Base-by-base conservation (phyloP, 2,888 invertebrate species). In the Uropetala carovei region DNA sequence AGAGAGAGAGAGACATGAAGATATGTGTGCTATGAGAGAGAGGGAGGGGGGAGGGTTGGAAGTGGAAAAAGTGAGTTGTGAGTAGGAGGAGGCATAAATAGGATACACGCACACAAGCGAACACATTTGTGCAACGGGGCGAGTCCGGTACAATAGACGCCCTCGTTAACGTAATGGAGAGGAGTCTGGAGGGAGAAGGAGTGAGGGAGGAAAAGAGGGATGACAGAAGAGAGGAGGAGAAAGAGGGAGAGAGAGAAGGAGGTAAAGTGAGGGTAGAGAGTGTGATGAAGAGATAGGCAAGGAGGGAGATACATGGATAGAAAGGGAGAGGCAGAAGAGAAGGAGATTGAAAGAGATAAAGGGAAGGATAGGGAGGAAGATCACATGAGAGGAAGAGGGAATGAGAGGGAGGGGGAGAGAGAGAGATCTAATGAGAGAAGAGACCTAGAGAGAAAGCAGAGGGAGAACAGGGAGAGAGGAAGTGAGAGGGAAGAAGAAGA, bases 121-220 rank as follows among this genome's bases (percentile, higher is more conserved):
- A 68, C 68, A 22, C 68, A 68, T 68, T n/a, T 22, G 68, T n/a
- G 68, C 18, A n/a, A 9, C n/a, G 68, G 18, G 7, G 68, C 22
- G 68, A 22, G 68, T n/a, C n/a, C 68, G 22, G 68, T 9, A 68
- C 68, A 68, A 68, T 68, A n/a, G 68, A n/a, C n/a, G n/a, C 68
- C 68, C n/a, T 68, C 68, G 68, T 68, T 68, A 68, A 18, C 18
- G 68, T 68, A 68, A 68, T 68, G 68, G n/a, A 68, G 68, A 68
- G 22, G 18, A n/a, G 68, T 7, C 22, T 3, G n/a, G n/a, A 13
- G 22, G 22, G 68, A 18, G 10, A 22, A 4, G 18, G 68, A 22
- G 22, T 18, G 18, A 11, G 43, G 43, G 5, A 18, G 18, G 68
- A n/a, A n/a, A 7, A n/a, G n/a, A n/a, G 64, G 4, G 18, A 64